Base-by-base conservation (phyloP, 2,113 vertebrate genomes). In the Neopipo cinnamomea region DNA sequence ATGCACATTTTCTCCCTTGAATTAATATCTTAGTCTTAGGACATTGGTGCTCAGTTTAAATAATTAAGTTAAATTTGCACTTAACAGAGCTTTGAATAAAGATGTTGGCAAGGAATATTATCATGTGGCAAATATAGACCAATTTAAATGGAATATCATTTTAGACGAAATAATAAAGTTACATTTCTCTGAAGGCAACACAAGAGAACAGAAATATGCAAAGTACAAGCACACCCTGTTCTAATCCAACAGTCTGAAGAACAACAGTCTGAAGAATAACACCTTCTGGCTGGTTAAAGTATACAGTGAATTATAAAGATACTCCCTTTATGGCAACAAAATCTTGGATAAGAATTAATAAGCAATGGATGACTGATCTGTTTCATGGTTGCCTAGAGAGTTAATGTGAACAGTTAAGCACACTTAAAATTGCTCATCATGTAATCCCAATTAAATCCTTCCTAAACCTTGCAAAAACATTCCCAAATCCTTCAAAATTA, bases 391-490 rank as follows among this genome's bases (percentile, higher is more conserved):
- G 63, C 68, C 39, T 63, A 37, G 82, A 83, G 35, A 93, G 58
- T 31, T 78, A 91, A 78, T 42, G 20, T 85, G 71, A 94, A 67
- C 44, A 37, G 68, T 70, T 85, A 91, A 95, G 55, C 50, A 41
- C 50, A 41, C 72, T 90, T 85, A 74, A 25, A 90, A 71, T 71
- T 86, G 35, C 33, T 93, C 18, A 35, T 88, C 35, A 3, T 59
- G 58, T 93, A 83, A 93, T 94, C 78, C 67, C 56, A 73, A 61
- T 55, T 31, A 95, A 94, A 95, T 96, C 78, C 85, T 81, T 93
- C 55, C 27, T 95, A 96, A 97, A 89, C 56, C 80, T 88, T 89
- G 39, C 88, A 82, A 95, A 96, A 97, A 62, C 66, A 85, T 70
- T 91, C 15, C 56, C 37, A 81, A 87, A 92, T 92, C 85, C 86